These are phyloP conservation scores for Formica selysi DNA, from an alignment of 1,140 invertebrate genomes.

Conservation along the genomic window DNA sequence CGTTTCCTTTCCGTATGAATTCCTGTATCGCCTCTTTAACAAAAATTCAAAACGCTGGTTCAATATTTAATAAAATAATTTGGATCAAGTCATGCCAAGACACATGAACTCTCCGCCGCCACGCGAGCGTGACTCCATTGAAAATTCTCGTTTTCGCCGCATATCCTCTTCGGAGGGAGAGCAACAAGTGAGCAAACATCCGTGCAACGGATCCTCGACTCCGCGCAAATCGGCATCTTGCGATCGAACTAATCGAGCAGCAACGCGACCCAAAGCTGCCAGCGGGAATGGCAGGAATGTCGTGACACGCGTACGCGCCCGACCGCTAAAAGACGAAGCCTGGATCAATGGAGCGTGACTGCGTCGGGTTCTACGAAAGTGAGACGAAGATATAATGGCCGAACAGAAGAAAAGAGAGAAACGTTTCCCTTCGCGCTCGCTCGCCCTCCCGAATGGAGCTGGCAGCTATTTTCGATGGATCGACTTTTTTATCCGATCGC, in stretches of 20 bases:
- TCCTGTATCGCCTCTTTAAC: not conserved
- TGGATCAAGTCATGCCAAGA: not conserved
- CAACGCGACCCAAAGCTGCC: slow-evolving; percentile 29
- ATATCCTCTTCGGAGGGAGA: slow-evolving; percentile 11
- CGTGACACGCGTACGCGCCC: slow-evolving; percentile 45
- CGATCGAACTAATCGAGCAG: slow-evolving; percentile 53
- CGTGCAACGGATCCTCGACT: slow-evolving; percentile 43
- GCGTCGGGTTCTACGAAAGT: slow-evolving; percentile 65
- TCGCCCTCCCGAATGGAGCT: slow-evolving; percentile 4
- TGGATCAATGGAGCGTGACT: slow-evolving; percentile 70
- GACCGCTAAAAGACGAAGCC: slow-evolving; percentile 55
- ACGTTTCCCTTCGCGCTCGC: slow-evolving; percentile 57
- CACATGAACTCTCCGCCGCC: too few species aligned
- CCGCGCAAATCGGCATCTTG: slow-evolving; percentile 30
- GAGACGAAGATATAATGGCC: slow-evolving; percentile 70
- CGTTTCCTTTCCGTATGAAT: not conserved
- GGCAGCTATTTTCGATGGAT: slow-evolving; percentile 64
- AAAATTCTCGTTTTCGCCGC: slow-evolving; percentile 34
- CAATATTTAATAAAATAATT: slow-evolving; percentile 43
- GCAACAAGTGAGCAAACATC: slow-evolving; percentile 63
- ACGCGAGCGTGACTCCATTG: slow-evolving; percentile 23
- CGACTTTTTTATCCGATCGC: slow-evolving; percentile 64
- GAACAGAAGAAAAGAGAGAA: slow-evolving; percentile 49
- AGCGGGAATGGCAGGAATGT: slow-evolving; percentile 66
- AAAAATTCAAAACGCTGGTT: slow-evolving; percentile 20